Base-by-base conservation (phyloP, 2,888 invertebrate genomes). In the Ophion ellenae region DNA sequence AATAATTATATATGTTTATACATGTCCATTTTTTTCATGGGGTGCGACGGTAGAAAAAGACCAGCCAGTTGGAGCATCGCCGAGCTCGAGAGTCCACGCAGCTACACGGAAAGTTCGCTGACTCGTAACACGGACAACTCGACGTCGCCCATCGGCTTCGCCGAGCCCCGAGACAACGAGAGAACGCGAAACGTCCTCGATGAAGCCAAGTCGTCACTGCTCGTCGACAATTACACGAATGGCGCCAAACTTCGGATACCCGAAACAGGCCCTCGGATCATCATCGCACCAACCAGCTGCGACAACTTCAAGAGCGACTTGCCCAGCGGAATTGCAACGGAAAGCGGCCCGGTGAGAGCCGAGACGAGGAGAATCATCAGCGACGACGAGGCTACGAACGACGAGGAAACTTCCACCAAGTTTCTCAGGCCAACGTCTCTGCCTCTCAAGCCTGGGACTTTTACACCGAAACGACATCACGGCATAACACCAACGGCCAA, bases 371-470 rank as follows among this genome's bases (percentile, higher is more conserved):
- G 47, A 7, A 57, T 53, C 7, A 9, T 14, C 53, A 69, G 40
- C 53, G 84, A 86, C 1, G 67, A 47, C 32, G 75, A 53, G 11
- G 53, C n/a, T 11, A 28, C 9, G 2, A 40, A 47, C 32, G 74
- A 73, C 59, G 61, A 89, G 53, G 95, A 95, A 83, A 95, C 95
- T 45, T 94, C 94, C 88, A 95, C 95, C 10, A 97, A 97, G 92
- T 98, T 97, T 93, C 95, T 97, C 78, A 95, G 98, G 82, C 98
- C 98, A 0, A 97, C 97, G 6, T 97, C 97, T 47, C 94, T 98
- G 86, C 97, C 98, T 0, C 94, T 98, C 53, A 98, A 98, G 93
- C 98, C 98, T 1, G 97, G 97, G 4, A 97, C 97, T 14, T 97
- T 97, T 88, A 96, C 97, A 6, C 96, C 97, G 10, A 98, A 98